phyloP scores from a whole-genome alignment of 1,140 invertebrate genomes.

The Cotesia vestalis region DNA sequence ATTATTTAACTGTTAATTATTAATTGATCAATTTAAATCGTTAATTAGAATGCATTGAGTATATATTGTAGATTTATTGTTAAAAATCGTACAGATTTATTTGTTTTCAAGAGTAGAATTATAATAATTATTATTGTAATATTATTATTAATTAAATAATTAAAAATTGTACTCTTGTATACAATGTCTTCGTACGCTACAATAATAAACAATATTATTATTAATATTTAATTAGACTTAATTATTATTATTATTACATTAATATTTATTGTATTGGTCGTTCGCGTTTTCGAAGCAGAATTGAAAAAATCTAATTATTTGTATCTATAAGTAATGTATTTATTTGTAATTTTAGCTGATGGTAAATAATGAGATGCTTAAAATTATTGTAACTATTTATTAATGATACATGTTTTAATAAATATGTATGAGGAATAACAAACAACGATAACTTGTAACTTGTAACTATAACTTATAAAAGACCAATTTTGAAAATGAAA shows the following conservation, averaged over 20 bases:
- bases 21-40: slow-evolving; percentile 11
- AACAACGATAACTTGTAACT: slow-evolving; percentile 2
- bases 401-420: not conserved
- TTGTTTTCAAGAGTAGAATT: slow-evolving; percentile 21
- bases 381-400: not conserved
- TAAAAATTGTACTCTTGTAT: slow-evolving; percentile 48
- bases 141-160: too few species aligned
- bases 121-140: too few species aligned
- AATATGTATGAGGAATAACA: slow-evolving; percentile 2
- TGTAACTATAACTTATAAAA: not conserved
- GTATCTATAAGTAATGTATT: not conserved
- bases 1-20: not conserved
- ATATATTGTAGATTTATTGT: slow-evolving; percentile 21
- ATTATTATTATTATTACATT: slow-evolving; percentile 17
- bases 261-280: slow-evolving; percentile 34
- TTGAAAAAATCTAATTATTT: not conserved
- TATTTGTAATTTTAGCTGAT: slow-evolving; percentile 1
- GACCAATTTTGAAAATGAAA: not conserved
- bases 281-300: slow-evolving; percentile 26
- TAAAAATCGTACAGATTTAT: slow-evolving; percentile 12
- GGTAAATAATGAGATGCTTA: too few species aligned
- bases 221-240: slow-evolving; percentile 25
- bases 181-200: slow-evolving; percentile 47
- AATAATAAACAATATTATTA: slow-evolving; percentile 31
- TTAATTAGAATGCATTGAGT: slow-evolving; percentile 26